These are phyloP conservation scores for Drosophila recens DNA, from an alignment of 2,888 invertebrate genomes.

Conservation along the genomic window DNA sequence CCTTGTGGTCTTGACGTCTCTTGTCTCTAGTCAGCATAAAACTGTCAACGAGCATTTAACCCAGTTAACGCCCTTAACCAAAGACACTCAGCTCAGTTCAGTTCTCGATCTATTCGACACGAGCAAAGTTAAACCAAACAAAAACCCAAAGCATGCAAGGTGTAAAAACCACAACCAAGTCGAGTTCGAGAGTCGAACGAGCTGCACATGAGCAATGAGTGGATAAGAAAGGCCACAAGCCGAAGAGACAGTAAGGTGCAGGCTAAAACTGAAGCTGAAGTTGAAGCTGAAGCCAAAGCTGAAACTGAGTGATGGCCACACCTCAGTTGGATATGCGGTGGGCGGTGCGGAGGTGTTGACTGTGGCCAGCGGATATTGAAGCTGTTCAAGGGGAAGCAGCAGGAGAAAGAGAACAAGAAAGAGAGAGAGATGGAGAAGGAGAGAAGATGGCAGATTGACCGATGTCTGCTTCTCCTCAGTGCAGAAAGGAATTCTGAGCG, in stretches of 20 bases:
- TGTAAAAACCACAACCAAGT: constrained; percentile 57
- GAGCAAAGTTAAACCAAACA: constrained; percentile 32
- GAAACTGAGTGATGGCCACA: constrained; percentile 67
- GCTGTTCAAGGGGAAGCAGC: constrained; percentile 18
- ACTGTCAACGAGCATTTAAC: constrained; percentile 77
- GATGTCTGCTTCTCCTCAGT: constrained; percentile 61
- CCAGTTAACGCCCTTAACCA: constrained; percentile 76
- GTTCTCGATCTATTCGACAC: constrained; percentile 57
- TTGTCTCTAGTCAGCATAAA: constrained; percentile 57
- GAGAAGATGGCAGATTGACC: constrained; percentile 58
- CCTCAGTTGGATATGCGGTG: constrained; percentile 44
- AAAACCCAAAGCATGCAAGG: constrained; percentile 43
- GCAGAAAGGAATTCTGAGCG: constrained; percentile 70
- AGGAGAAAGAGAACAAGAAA: neutral
- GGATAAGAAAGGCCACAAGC: constrained; percentile 61
- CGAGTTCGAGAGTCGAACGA: constrained; percentile 24
- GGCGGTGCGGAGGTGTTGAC: constrained; percentile 70
- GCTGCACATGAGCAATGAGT: constrained; percentile 35
- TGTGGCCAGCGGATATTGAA: constrained; percentile 70
- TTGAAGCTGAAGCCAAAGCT: constrained; percentile 26
- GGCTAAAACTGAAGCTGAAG: constrained; percentile 27
- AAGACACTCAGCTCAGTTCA: constrained; percentile 31
- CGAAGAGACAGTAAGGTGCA: constrained; percentile 57
- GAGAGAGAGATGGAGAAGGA: neutral
- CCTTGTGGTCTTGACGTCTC: constrained; percentile 46